These are phyloP conservation scores for Chaetogeoica ovagalla DNA, from an alignment of 2,888 invertebrate species.

Conservation along the genomic window DNA sequence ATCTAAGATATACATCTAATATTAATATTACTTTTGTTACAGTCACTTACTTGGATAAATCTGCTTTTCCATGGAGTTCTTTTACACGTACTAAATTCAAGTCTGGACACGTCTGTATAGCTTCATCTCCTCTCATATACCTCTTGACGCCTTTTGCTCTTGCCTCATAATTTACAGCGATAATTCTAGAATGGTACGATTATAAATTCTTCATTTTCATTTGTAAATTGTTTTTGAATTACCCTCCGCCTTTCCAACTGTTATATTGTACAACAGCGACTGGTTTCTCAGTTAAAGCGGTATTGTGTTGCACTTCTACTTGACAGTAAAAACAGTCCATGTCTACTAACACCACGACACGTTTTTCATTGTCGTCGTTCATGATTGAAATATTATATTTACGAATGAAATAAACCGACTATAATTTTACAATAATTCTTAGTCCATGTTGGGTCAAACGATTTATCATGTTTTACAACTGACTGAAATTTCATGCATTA, in stretches of 20 bases:
- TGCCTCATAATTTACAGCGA: conserved; percentile 97
- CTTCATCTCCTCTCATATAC: conserved; percentile 89
- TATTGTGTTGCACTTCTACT: conserved; percentile 91
- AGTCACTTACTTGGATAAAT: conserved; percentile 77
- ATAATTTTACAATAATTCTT: not conserved
- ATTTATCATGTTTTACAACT: no score
- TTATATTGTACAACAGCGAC: conserved; percentile 97
- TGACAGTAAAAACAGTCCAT: conserved; percentile 99
- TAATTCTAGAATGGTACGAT: conserved; percentile 70
- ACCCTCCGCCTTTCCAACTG: conserved; percentile 92
- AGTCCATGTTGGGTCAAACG: no score
- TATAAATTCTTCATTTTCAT: not conserved
- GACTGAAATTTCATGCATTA: no score
- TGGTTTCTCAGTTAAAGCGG: conserved; percentile 81
- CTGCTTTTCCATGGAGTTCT: conserved; percentile 86
- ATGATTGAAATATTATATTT: not conserved
- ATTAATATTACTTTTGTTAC: not conserved
- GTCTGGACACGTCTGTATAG: conserved; percentile 84
- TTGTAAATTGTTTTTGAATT: conserved; percentile 55
- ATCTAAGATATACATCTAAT: not conserved
- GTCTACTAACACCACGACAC: conserved; percentile 86
- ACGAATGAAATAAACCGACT: not conserved
- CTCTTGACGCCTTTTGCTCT: conserved; percentile 86
- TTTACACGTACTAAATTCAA: conserved; percentile 84
- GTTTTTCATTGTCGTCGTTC: conserved; percentile 55